Evolutionary conservation across 2,113 vertebrate genomes (phyloP), one percentile per base, ranked within the genome.

Genomic region (Puma concolor): DNA sequence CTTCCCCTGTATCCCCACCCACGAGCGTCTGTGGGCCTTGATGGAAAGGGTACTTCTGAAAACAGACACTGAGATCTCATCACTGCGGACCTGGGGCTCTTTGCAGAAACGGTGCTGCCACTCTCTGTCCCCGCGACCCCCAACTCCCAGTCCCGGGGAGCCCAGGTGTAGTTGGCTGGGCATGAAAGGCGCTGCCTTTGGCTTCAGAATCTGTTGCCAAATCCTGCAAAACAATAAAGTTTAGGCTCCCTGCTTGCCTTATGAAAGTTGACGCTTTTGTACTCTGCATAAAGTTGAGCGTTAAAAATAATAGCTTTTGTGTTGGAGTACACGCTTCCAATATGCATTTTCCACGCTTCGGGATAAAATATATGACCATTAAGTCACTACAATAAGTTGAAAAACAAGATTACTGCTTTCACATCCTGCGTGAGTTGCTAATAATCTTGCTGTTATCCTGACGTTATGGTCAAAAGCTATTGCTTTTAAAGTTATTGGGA

Each of bases 391-490:
- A 98, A 96, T 97, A 98, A 98, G 97, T 94, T 98, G 94, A 86
- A 98, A 98, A 98, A 94, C 97, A 98, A 98, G 97, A 98, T 98
- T 97, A 98, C 94, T 96, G 92, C 95, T 92, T 98, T 98, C 90
- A 92, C 95, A 97, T 98, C 93, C 98, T 97, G 95, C 96, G 69
- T 91, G 71, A 92, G 92, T 97, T 94, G 94, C 97, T 98, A 98
- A 98, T 98, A 97, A 98, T 97, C 93, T 96, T 94, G 90, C 88
- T 96, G 88, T 97, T 98, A 98, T 97, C 97, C 97, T 98, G 94
- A 97, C 11, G 2, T 95, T 97, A 97, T 48, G 98, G 95, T 96
- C 98, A 98, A 96, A 97, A 97, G 94, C 94, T 95, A 96, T 95
- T 93, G 96, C 96, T 98, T 98, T 98, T 94, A 90, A 98, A 97